Conservation (phyloP, 35 echinoderm and acorn worm genomes). For the Diadema setosum region DNA sequence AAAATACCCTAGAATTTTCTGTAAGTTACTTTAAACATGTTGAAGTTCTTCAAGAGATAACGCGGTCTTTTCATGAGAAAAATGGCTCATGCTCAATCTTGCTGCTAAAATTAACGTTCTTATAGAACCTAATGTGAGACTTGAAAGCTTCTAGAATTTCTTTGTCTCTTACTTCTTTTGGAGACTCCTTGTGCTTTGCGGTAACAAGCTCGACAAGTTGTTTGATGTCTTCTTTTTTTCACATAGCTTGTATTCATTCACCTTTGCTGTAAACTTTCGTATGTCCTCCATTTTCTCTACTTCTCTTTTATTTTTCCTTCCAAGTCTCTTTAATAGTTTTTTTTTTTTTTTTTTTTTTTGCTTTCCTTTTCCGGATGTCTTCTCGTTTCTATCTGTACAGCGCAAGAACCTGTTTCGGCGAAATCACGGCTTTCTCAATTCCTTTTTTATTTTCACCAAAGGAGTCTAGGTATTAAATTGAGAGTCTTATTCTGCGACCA, state of each 20-base stretch:
- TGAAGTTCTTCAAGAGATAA: not conserved
- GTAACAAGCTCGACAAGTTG: not conserved
- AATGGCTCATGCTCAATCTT: conserved; percentile 14
- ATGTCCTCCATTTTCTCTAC: conserved; percentile 38
- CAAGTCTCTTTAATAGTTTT: conserved; percentile 8
- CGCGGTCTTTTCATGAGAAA: not conserved
- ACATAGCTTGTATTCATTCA: conserved; percentile 20
- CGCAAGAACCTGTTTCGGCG: not conserved
- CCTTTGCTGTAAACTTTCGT: not conserved
- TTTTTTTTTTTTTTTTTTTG: too few species aligned
- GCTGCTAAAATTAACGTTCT: conserved; percentile 40
- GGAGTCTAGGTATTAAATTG: conserved; percentile 29
- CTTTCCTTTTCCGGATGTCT: conserved; percentile 15
- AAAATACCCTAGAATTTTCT: not conserved
- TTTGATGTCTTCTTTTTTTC: conserved; percentile 1
- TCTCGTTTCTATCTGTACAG: not conserved
- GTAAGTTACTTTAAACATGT: conserved; percentile 18
- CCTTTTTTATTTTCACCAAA: not conserved
- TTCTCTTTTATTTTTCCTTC: conserved; percentile 12
- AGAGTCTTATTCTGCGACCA: conserved; percentile 61
- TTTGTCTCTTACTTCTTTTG: conserved; percentile 17
- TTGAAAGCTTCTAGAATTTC: not conserved
- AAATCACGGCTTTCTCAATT: conserved; percentile 16
- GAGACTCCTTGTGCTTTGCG: not conserved
- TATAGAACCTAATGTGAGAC: not conserved